These are phyloP conservation scores for Paracyclopina nana DNA, from an alignment of 1,140 invertebrate species.

Conservation along the genomic window DNA sequence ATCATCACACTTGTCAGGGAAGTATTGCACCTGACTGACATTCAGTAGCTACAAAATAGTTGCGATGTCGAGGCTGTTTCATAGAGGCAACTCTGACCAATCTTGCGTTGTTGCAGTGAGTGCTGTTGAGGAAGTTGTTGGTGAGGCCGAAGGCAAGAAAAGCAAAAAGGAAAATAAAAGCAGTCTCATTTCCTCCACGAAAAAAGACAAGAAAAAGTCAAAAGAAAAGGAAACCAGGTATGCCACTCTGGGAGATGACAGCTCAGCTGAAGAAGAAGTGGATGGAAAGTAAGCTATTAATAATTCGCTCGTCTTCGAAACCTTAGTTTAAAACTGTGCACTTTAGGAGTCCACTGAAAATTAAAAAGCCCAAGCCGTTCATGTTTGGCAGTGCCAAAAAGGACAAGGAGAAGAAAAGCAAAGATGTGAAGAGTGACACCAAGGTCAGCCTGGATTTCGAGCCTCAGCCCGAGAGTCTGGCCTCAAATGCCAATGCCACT, in stretches of 20 bases:
- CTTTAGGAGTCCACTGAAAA: slow-evolving; percentile 20
- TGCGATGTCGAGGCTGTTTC: no score
- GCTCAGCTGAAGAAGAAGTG: background rate
- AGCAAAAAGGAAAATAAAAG: background rate
- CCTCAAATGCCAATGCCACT: no score
- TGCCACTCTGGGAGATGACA: background rate
- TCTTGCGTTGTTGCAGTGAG: slow-evolving; percentile 4
- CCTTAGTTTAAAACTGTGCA: background rate
- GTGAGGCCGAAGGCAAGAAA: background rate
- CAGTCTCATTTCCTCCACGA: no score
- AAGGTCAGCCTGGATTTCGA: slow-evolving; percentile 1
- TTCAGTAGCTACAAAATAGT: no score
- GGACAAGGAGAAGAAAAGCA: slow-evolving; percentile 26
- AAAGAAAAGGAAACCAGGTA: slow-evolving; percentile 1
- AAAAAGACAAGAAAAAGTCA: background rate
- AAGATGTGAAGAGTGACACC: slow-evolving; percentile 26
- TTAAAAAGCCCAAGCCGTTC: slow-evolving; percentile 21
- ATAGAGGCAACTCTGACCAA: no score
- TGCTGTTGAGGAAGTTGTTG: background rate
- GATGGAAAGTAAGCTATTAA: background rate
- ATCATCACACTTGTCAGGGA: no score
- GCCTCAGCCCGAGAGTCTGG: background rate
- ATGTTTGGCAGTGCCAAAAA: slow-evolving; percentile 28
- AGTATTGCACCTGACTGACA: no score
- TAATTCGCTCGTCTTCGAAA: background rate